These are phyloP conservation scores for Muscidifurax raptorellus DNA, from an alignment of 1,140 invertebrate species.

Conservation along the genomic window DNA sequence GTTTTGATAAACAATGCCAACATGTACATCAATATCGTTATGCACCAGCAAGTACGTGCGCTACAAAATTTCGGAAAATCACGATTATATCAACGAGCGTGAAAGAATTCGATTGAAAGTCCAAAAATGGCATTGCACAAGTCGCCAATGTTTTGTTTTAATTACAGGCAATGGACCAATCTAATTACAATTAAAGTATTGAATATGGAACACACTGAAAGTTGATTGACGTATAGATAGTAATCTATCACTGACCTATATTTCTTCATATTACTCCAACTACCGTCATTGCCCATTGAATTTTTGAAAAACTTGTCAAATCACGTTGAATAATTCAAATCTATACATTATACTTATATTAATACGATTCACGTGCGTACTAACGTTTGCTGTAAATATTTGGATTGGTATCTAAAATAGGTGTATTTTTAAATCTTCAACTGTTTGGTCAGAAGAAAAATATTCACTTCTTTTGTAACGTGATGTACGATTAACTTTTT, in stretches of 20 bases:
- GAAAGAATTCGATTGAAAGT: neutral
- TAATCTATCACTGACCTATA: no score
- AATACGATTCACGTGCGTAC: neutral
- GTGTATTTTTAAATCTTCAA: neutral
- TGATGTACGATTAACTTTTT: neutral
- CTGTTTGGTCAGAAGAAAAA: neutral
- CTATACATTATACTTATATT: neutral
- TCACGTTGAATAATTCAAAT: neutral
- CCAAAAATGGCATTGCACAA: neutral
- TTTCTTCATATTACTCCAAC: no score
- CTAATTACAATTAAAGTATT: neutral
- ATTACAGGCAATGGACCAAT: neutral
- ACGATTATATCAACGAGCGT: neutral
- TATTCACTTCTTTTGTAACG: slow-evolving; percentile 29
- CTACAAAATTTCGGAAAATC: neutral
- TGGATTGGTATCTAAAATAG: neutral
- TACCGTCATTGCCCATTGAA: neutral
- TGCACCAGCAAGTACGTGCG: neutral
- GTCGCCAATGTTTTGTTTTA: neutral
- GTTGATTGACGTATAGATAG: no score
- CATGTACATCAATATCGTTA: neutral
- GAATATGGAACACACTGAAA: no score
- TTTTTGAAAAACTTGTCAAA: no score
- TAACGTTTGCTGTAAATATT: neutral
- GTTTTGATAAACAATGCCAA: neutral